Evolutionary conservation across 2,888 invertebrate genomes (phyloP).

Genomic region (Oscheius onirici): DNA sequence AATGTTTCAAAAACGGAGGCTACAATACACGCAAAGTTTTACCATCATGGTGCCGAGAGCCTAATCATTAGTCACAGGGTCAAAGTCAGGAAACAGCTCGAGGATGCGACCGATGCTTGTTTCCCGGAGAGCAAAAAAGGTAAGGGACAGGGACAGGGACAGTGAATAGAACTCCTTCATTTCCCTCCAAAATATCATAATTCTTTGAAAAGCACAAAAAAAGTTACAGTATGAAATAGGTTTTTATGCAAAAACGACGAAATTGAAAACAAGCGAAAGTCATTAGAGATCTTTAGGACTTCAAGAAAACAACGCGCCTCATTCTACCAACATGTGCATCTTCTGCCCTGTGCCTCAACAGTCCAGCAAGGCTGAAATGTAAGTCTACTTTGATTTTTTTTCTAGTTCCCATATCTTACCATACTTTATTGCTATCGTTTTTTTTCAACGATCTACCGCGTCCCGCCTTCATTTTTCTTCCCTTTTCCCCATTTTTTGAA

Average conservation of each 20-base stretch:
- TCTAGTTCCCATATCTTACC: not conserved
- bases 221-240: too few species aligned
- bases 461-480: not conserved
- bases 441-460: not conserved
- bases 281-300: too few species aligned
- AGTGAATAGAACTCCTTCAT: too few species aligned
- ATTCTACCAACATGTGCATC: too few species aligned
- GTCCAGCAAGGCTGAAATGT: too few species aligned
- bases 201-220: too few species aligned
- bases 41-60: not conserved
- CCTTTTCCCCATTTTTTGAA: not conserved
- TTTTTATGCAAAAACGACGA: too few species aligned
- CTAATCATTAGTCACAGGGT: not conserved
- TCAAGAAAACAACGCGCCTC: too few species aligned
- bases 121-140: slow-evolving; percentile 8
- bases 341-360: too few species aligned
- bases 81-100: not conserved
- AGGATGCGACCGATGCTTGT: not conserved
- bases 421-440: not conserved
- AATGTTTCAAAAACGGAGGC: not conserved
- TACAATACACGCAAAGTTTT: not conserved
- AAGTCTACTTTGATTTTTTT: not conserved
- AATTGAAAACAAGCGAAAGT: too few species aligned
- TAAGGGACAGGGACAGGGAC: too few species aligned
- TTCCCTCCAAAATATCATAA: too few species aligned